Evolutionary conservation across 2,888 invertebrate species (phyloP).

Genomic region (Perizoma affinitatum): DNA sequence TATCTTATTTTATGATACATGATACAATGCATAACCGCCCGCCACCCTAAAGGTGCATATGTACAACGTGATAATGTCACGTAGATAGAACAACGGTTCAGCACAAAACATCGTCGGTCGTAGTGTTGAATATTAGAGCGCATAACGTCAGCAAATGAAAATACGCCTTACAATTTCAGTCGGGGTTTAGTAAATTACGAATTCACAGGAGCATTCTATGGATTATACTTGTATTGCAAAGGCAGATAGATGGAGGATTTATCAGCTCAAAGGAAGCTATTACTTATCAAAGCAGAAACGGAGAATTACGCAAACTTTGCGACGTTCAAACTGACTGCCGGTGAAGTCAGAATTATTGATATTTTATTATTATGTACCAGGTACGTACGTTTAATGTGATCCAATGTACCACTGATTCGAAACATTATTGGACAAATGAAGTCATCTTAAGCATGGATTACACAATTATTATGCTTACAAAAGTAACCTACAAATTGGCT

Average conservation of each 20-base stretch:
- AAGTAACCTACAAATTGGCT: no score
- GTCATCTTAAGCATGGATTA: no score
- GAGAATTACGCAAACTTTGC: no score
- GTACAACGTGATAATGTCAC: constrained; percentile 30
- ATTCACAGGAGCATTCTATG: constrained; percentile 8
- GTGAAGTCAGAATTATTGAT: not conserved
- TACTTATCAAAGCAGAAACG: not conserved
- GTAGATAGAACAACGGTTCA: no score
- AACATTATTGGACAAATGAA: no score
- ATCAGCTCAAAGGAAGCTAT: constrained; percentile 1
- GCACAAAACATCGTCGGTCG: constrained; percentile 22
- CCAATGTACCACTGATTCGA: no score
- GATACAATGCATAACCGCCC: no score
- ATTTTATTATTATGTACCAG: not conserved
- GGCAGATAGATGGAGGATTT: constrained; percentile 1
- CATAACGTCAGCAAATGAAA: constrained; percentile 51
- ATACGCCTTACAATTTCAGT: constrained; percentile 18
- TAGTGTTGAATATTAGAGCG: constrained; percentile 56
- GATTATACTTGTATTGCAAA: not conserved
- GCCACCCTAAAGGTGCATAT: not conserved
- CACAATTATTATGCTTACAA: no score
- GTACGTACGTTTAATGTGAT: no score
- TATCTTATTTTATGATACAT: no score
- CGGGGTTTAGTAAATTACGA: constrained; percentile 12
- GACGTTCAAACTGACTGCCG: no score